Evolutionary conservation across 2,888 invertebrate genomes (phyloP), one percentile per base, ranked within the genome.

Genomic region (Drosophila kambysellisi): DNA sequence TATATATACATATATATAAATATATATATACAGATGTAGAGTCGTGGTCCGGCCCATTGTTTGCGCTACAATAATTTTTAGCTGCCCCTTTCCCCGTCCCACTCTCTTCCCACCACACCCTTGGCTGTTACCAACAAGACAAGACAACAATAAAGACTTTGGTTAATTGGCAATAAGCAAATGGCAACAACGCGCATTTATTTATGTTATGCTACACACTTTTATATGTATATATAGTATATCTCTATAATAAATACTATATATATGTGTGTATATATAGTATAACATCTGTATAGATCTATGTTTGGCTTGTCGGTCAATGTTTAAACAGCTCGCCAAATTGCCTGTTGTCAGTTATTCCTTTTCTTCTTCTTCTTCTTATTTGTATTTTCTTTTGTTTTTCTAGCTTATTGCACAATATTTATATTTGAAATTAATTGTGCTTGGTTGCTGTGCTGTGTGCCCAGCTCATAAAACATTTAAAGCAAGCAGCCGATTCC

Each of bases 91-190:
- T 7, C 41, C 54, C 35, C 30, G 15, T 2, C 20, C 33, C 12
- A 11, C n/a, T 20, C 11, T 7, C 33, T 17, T 0, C 25, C 6
- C 0, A n/a, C 37, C 32, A 25, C 39, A 11, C 3, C 30, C 56
- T 39, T 17, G 41, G 25, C 41, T 53, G 68, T 63, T 62, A 65
- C 79, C 76, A 52, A 62, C 73, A 56, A 60, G 72, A 64, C 75
- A 87, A 83, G 81, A 86, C 89, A 85, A 80, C 76, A 86, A 86
- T 86, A 88, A 84, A 89, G 78, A 84, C 77, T 88, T 76, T 81
- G 83, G 76, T 85, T 87, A 87, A 89, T 87, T 89, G 90, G 86
- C 88, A 87, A 89, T 88, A 89, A 81, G 87, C 90, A 83, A 85
- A 85, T 88, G 88, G 90, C 86, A 85, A 84, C 82, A 88, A 80